Evolutionary conservation across 2,113 vertebrate species (phyloP), one percentile per base, ranked within the genome.

Genomic region (Callorhinus ursinus): DNA sequence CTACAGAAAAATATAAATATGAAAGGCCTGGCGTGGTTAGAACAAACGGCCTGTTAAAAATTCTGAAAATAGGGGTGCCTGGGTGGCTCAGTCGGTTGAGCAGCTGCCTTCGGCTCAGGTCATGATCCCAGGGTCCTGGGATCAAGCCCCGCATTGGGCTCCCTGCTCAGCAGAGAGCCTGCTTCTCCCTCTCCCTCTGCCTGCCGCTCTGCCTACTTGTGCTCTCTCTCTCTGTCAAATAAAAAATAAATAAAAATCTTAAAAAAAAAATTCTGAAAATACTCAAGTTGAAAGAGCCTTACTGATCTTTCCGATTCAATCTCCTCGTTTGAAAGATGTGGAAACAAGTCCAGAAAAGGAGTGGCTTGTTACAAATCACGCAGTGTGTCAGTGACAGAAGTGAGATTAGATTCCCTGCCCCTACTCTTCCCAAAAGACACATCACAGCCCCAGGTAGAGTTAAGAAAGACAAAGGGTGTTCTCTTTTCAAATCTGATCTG

Each of bases 301-400:
- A 21, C 14, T 90, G 65, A 81, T 49, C 83, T 42, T 87, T 86
- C 67, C 33, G 51, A 11, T 28, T 82, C 88, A 69, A 18, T 72
- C 80, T 90, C 63, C 39, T 71, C n/a, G 0, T 65, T 92, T 65
- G 74, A 72, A 19, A 94, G 31, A 93, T 26, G 15, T 72, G 46
- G 82, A 88, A 97, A 96, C 46, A 96, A 71, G 69, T 39, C 59
- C 46, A 42, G 39, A 81, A 74, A 93, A 63, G 77, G 49, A 19
- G 8, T 46, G 46, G 39, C 55, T 65, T 36, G 14, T 72, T 92
- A 88, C 65, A 92, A 14, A 11, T n/a, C 24, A 59, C 36, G 22
- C 31, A 33, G n/a, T 12, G 4, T 63, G 33, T 86, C 83, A 80
- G 8, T 28, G 16, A 88, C 76, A 76, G 36, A 51, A 71, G 31